A percentile compares a stretch with the other conserved stretches of the same genome.
These are phyloP conservation scores for Oceanodroma leucorhoa DNA, from an alignment of 2,797 vertebrate species.

Conservation along the genomic window DNA sequence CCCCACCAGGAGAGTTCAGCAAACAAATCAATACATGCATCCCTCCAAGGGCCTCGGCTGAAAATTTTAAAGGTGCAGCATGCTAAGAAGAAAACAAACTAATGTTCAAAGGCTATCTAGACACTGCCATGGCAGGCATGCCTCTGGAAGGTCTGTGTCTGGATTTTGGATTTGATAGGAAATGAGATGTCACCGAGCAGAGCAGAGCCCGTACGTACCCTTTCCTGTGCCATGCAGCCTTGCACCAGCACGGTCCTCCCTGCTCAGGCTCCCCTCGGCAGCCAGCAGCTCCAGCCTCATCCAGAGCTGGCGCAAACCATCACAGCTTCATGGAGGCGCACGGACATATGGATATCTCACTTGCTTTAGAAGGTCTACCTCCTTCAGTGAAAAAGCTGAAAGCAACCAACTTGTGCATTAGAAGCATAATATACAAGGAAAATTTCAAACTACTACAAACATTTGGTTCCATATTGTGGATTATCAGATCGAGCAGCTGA, in stretches of 20 bases:
- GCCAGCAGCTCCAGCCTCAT: background rate
- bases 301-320: background rate
- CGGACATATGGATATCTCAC: fast-evolving
- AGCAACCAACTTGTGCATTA: background rate
- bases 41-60: background rate
- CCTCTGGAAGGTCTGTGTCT: background rate
- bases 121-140: background rate
- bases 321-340: background rate
- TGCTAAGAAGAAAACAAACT: background rate
- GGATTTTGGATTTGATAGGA: background rate
- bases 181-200: background rate
- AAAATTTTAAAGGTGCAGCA: background rate
- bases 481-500: background rate
- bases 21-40: background rate
- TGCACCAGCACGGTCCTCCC: fast-evolving
- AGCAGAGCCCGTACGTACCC: fast-evolving
- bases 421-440: background rate
- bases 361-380: background rate
- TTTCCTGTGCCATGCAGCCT: background rate
- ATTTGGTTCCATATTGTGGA: fast-evolving
- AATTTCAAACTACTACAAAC: background rate
- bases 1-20: background rate
- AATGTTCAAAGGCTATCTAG: background rate
- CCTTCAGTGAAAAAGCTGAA: background rate
- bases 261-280: background rate